Conservation (phyloP, 2,888 invertebrate species). For the Stictocephala bisonia region DNA sequence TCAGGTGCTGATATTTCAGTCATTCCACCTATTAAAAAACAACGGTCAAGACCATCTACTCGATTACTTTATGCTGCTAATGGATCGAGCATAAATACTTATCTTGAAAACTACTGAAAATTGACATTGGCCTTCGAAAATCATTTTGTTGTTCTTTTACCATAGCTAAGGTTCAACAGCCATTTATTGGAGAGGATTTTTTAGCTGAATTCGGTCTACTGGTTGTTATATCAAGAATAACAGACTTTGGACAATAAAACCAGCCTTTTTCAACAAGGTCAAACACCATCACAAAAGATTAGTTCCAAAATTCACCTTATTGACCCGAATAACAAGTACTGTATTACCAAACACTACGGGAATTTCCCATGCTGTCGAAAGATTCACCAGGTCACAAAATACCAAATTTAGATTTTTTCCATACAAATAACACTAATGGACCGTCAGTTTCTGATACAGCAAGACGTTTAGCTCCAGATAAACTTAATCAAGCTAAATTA, state of each 20-base stretch:
- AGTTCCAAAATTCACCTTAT: not conserved
- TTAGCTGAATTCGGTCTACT: slow-evolving; percentile 39
- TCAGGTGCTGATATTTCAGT: not conserved
- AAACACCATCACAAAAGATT: not conserved
- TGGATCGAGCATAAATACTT: slow-evolving; percentile 45
- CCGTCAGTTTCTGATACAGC: slow-evolving; percentile 49
- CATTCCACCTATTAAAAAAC: not conserved
- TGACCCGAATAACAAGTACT: not conserved
- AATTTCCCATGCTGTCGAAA: slow-evolving; percentile 28
- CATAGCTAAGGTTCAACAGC: slow-evolving; percentile 47
- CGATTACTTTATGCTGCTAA: slow-evolving; percentile 50
- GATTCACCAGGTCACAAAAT: not conserved
- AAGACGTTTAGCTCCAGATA: slow-evolving; percentile 39
- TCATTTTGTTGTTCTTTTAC: slow-evolving; percentile 48
- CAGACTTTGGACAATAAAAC: slow-evolving; percentile 42
- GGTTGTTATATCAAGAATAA: too few species aligned
- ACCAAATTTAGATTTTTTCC: slow-evolving; percentile 30
- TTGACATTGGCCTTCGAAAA: slow-evolving; percentile 50
- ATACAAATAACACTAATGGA: slow-evolving; percentile 49
- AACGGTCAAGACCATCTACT: not conserved
- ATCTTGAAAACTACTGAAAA: slow-evolving; percentile 31
- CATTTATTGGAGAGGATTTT: slow-evolving; percentile 52
- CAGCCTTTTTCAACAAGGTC: not conserved
- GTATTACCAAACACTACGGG: not conserved
- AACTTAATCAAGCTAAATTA: slow-evolving; percentile 45